Percentiles rank a stretch among this genome's conserved stretches.
These are phyloP conservation scores for Drosophila mojavensis DNA, from an alignment of 1,140 invertebrate genomes.

Conservation along the genomic window DNA sequence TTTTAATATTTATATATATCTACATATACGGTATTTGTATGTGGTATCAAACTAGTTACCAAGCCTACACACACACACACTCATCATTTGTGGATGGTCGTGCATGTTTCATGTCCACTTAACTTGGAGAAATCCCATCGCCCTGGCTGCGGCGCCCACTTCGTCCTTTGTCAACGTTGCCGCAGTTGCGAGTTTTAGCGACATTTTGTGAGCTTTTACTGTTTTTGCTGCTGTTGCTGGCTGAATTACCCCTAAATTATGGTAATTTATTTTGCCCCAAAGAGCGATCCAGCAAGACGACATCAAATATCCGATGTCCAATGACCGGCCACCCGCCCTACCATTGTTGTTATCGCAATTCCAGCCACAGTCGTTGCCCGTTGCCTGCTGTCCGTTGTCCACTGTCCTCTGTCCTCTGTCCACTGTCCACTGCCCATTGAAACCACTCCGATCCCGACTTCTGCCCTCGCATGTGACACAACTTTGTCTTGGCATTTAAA, in stretches of 20 bases:
- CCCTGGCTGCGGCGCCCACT: conserved; percentile 17
- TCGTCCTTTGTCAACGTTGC: conserved; percentile 39
- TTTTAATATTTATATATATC: too few species aligned
- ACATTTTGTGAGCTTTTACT: too few species aligned
- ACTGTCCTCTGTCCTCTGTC: neutral
- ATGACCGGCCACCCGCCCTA: conserved; percentile 30
- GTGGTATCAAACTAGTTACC: conserved; percentile 27
- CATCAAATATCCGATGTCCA: conserved; percentile 30
- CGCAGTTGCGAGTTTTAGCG: conserved; percentile 36
- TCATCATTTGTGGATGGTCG: conserved; percentile 58
- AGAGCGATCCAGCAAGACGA: conserved; percentile 76
- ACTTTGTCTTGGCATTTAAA: conserved; percentile 46
- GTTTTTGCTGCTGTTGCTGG: conserved; percentile 30
- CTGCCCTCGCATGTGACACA: conserved; percentile 23
- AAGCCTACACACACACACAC: conserved; percentile 21
- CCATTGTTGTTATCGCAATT: conserved; percentile 49
- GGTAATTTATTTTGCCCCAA: conserved; percentile 82
- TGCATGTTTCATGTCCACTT: conserved; percentile 81
- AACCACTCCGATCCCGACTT: neutral
- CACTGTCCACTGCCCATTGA: neutral
- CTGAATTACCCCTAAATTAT: conserved; percentile 82
- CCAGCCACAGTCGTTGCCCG: neutral
- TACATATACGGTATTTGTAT: neutral
- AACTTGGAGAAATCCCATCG: conserved; percentile 54
- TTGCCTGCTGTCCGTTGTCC: too few species aligned